Evolutionary conservation across 2,888 invertebrate species (phyloP), one percentile per base, ranked within the genome.

Genomic region (Himalopsyche anomala): DNA sequence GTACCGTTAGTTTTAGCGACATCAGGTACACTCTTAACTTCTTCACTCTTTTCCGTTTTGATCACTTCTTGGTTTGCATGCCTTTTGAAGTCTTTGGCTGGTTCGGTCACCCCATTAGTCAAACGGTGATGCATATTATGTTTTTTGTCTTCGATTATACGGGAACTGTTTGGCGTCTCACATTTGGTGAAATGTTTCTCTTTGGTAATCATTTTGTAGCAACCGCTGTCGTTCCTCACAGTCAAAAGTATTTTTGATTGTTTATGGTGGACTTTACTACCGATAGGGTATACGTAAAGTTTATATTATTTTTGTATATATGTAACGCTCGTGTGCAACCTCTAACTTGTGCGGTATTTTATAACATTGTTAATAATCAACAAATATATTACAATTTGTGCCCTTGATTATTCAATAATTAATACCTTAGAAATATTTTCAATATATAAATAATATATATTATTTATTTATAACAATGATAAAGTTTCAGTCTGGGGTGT

Each of bases 141-240:
- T 56, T 92, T 89, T 87, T 89, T 92, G 87, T 93, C 93, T 62
- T 93, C 93, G 0, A 93, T 92, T 91, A 93, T 93, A 89, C 93
- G 93, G 87, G 92, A 92, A 89, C 93, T 93, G 90, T 92, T 93
- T 54, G 93, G 92, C 12, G 93, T 92, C 86, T 93, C 93, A 90
- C 92, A 92, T 89, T 92, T 91, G 89, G 92, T 93, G 87, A 92
- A 93, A 89, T 93, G 91, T 88, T 93, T 93, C 87, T 92, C 92
- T 87, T 88, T 88, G 74, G 88, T 87, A 54, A 87, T 87, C 88
- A 88, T 88, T 56, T 85, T 88, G 56, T 82, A 85, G 12, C 74
- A 74, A 36, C 74, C 12, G 74, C 74, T 74, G 74, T 74, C 74
- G 40, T 56, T 56, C 36, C 54, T 56, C 56, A 54, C 55, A 36